A percentile compares a stretch with the other conserved stretches of the same genome.
phyloP scores from a whole-genome alignment of 2,797 vertebrate genomes.

The Tauraco hartlaubi region DNA sequence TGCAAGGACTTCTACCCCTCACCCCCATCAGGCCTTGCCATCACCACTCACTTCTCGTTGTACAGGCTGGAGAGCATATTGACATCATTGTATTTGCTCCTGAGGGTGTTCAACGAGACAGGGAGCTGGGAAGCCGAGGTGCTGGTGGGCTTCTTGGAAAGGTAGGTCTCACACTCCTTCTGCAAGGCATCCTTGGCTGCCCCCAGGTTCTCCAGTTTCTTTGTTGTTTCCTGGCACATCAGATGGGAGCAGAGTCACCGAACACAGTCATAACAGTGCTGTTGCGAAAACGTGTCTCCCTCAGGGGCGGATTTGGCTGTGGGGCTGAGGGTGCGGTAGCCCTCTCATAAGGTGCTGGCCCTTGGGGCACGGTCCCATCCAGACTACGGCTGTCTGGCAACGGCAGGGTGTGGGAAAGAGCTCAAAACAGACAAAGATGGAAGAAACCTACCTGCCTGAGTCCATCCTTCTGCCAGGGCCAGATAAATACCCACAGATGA shows the following conservation, averaged over 20 bases:
- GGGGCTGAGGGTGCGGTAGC: constrained; percentile 31
- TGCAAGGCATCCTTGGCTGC: constrained; percentile 84
- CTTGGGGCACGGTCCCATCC: neutral
- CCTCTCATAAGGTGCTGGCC: neutral
- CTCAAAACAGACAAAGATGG: neutral
- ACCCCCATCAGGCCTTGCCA: neutral
- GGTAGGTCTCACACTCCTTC: constrained; percentile 84
- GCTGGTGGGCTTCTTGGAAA: constrained; percentile 79
- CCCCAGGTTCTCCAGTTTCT: constrained; percentile 83
- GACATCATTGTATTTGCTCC: constrained; percentile 87
- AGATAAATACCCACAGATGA: neutral
- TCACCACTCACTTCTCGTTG: constrained; percentile 87
- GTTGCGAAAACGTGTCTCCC: neutral
- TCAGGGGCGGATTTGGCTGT: neutral
- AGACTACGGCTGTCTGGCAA: constrained; percentile 9
- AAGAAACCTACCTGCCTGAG: neutral
- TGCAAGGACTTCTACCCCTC: neutral
- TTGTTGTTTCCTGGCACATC: constrained; percentile 78
- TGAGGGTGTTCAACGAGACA: constrained; percentile 83
- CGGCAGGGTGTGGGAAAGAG: constrained; percentile 2
- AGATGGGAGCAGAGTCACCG: constrained; percentile 9
- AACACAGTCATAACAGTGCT: neutral
- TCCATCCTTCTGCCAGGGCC: neutral
- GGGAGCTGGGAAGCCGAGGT: constrained; percentile 85
- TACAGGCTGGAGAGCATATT: constrained; percentile 87